Conservation (phyloP, 2,113 vertebrate species). For the Seriola rivoliana region DNA sequence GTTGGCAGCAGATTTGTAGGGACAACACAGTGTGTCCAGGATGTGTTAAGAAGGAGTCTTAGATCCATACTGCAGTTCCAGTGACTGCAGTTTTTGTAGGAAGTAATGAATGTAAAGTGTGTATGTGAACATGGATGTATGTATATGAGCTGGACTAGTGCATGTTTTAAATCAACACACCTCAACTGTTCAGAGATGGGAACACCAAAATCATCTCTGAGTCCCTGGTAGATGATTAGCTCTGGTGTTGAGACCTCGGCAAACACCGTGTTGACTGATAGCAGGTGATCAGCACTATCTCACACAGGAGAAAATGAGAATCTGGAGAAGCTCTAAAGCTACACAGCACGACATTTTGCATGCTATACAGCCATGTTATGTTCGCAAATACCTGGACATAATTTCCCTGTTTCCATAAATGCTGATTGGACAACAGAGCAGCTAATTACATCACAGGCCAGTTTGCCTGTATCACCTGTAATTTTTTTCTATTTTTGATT, state of each 20-base stretch:
- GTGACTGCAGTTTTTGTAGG: background rate
- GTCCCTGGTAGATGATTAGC: slow-evolving; percentile 16
- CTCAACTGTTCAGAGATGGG: background rate
- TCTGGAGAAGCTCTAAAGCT: background rate
- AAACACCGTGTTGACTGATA: slow-evolving; percentile 1
- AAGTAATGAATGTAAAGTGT: background rate
- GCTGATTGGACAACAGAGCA: too few relatives aligned
- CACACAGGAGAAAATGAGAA: background rate
- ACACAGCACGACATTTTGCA: background rate
- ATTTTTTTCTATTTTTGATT: too few relatives aligned
- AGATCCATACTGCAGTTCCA: slow-evolving; percentile 5
- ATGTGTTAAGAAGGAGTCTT: slow-evolving; percentile 14
- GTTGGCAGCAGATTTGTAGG: slow-evolving; percentile 44
- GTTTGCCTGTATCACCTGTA: too few relatives aligned
- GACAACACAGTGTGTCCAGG: slow-evolving; percentile 9
- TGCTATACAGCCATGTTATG: background rate
- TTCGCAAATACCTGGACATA: background rate
- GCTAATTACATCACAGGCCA: background rate
- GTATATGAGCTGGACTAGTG: background rate
- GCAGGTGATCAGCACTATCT: background rate
- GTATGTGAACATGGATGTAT: background rate
- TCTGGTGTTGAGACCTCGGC: background rate
- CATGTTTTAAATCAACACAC: slow-evolving; percentile 4
- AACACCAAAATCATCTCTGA: slow-evolving; percentile 16
- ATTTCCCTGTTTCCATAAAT: background rate